Base-by-base conservation (phyloP, 30 jellyfish, hydroid and myxozoan species). In the Hydractinia symbiolongicarpus region DNA sequence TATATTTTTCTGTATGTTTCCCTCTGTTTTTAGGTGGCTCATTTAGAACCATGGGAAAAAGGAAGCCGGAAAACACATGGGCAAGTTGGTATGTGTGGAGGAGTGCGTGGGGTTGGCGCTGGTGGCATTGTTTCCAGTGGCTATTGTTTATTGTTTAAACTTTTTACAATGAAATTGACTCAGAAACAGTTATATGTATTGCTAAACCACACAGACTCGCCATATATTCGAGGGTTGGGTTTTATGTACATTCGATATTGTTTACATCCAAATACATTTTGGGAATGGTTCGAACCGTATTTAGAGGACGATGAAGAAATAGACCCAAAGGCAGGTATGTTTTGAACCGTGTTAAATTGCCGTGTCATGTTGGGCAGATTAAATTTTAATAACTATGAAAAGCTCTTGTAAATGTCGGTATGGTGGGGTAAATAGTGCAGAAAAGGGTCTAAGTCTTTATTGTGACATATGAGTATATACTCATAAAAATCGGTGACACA, bases 31-130 rank as follows among this genome's bases (percentile, higher is more conserved):
- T 67, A 93, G 98, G 99, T 94, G 60, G 95, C 66, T 30, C 99
- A 94, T 86, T 78, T 94, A 4, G 99, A 94, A 71, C 99, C 99
- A 66, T 94, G 99, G 99, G 99, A 94, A 72, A 88, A 88, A 81
- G 99, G 99, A 57, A 87, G 96, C 72, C 81, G 99, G 61, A 94
- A 88, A 81, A 94, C 96, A 9, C 84, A 94, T 79, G 99, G 99
- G 21, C 99, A 94, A 82, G 96, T 87, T 61, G 96, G 99, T 55
- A 87, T 87, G 96, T 87, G 96, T 88, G 99, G 99, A 6, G 99
- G 99, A 72, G 99, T 94, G 55, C 76, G 99, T 44, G 99, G 99
- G 55, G 99, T 94, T 73, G 99, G 99, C 30, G 99, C 99, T 55
- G 99, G 99, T 7, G 99, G 99, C 6, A 86, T 94, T 1, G 99